These are phyloP conservation scores for Murina feae DNA, from an alignment of 2,113 vertebrate genomes.

Conservation along the genomic window DNA sequence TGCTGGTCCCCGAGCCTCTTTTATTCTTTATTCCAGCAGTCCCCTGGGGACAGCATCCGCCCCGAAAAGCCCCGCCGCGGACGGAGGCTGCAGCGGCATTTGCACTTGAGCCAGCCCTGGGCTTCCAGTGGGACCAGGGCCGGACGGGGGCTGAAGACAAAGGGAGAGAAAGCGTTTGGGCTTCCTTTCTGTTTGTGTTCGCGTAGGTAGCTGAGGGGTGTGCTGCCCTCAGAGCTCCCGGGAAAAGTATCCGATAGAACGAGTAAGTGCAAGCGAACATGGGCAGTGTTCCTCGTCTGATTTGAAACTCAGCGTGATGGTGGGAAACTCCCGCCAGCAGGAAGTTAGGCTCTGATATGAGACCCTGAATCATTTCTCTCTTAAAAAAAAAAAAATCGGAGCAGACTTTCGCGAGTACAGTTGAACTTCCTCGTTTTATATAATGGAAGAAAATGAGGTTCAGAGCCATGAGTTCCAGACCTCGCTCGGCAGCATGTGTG, in stretches of 20 bases:
- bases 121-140: background rate
- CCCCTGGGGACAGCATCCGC: background rate
- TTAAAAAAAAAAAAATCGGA: background rate
- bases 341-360: background rate
- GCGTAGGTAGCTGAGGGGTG: background rate
- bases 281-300: background rate
- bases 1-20: background rate
- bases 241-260: background rate
- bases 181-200: background rate
- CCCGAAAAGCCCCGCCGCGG: background rate
- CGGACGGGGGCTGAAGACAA: slow-evolving; percentile 6
- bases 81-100: background rate
- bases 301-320: background rate
- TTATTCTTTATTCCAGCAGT: background rate
- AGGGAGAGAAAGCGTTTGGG: background rate
- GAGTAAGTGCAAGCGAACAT: background rate
- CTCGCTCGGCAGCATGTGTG: background rate
- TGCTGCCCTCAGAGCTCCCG: background rate
- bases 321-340: slow-evolving; percentile 22
- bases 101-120: background rate
- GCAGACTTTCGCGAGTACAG: background rate
- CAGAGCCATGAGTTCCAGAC: background rate
- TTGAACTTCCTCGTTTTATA: background rate
- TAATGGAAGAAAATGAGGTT: background rate
- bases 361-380: background rate